Conservation (phyloP, 2,113 vertebrate species). For the Taxidea taxus region DNA sequence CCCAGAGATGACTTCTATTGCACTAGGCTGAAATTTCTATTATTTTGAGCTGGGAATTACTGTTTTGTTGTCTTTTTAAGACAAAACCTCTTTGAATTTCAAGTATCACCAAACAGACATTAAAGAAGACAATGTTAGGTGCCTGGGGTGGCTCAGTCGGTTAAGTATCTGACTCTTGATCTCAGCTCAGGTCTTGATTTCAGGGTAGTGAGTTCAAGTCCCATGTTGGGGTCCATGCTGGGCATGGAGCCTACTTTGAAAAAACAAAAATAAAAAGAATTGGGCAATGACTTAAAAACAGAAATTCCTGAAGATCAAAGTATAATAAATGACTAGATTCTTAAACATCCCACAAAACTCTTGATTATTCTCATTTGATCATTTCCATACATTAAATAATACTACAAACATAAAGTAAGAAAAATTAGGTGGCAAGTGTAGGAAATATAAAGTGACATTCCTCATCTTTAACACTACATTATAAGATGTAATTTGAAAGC, state of each 20-base stretch:
- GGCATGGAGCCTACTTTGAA: background rate
- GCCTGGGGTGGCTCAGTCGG: background rate
- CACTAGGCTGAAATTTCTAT: background rate
- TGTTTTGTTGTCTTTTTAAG: background rate
- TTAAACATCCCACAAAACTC: conserved; percentile 44
- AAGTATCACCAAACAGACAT: background rate
- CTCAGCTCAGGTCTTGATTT: background rate
- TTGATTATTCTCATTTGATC: conserved; percentile 50
- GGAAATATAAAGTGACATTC: conserved; percentile 48
- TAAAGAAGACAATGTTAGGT: background rate
- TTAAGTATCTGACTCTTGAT: background rate
- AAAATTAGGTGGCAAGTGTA: conserved; percentile 36
- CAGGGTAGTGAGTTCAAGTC: background rate
- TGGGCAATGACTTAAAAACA: conserved; percentile 10
- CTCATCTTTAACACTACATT: conserved; percentile 39
- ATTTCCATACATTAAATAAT: conserved; percentile 28
- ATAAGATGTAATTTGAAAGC: conserved; percentile 33
- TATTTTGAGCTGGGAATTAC: background rate
- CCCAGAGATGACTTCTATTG: background rate
- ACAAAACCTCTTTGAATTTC: background rate
- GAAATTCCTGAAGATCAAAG: conserved; percentile 9
- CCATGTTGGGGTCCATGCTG: background rate
- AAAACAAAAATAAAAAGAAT: background rate
- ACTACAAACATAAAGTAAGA: conserved; percentile 47
- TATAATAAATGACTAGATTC: conserved; percentile 45